Evolutionary conservation across 2,113 vertebrate species (phyloP).

Genomic region (Okapia johnstoni): DNA sequence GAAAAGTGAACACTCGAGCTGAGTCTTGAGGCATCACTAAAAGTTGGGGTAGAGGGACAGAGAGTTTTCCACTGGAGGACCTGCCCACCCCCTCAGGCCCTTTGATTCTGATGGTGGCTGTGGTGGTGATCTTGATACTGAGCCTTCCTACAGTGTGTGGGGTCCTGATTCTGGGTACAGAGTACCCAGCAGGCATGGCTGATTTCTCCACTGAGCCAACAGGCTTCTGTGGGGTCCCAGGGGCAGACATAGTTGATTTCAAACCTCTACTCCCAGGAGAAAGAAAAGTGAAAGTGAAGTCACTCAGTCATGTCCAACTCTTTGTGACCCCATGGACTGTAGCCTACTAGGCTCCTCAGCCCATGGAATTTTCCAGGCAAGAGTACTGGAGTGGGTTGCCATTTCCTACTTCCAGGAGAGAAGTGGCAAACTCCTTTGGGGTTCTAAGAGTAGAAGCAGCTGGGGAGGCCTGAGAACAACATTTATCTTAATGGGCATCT

Average conservation of each 20-base stretch:
- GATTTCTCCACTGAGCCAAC: neutral
- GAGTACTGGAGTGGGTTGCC: no score
- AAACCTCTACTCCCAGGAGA: neutral
- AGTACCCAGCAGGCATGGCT: neutral
- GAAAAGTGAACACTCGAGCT: neutral
- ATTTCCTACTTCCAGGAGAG: neutral
- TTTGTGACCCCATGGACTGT: no score
- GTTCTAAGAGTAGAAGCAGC: neutral
- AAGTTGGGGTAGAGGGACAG: neutral
- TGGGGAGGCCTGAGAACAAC: neutral
- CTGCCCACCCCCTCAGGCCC: neutral
- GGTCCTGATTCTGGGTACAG: constrained; percentile 7
- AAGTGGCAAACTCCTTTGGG: neutral
- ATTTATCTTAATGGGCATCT: neutral
- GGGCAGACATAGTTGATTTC: neutral
- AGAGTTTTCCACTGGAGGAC: neutral
- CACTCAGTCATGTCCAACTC: no score
- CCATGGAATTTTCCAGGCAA: no score
- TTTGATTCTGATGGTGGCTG: constrained; percentile 34
- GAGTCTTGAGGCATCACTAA: neutral
- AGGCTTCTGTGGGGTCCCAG: neutral
- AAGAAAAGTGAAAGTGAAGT: neutral
- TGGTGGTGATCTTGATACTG: neutral
- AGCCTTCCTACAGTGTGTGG: constrained; percentile 24
- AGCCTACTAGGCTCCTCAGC: no score